Base-by-base conservation (phyloP, 2,113 vertebrate species). In the Takifugu flavidus region DNA sequence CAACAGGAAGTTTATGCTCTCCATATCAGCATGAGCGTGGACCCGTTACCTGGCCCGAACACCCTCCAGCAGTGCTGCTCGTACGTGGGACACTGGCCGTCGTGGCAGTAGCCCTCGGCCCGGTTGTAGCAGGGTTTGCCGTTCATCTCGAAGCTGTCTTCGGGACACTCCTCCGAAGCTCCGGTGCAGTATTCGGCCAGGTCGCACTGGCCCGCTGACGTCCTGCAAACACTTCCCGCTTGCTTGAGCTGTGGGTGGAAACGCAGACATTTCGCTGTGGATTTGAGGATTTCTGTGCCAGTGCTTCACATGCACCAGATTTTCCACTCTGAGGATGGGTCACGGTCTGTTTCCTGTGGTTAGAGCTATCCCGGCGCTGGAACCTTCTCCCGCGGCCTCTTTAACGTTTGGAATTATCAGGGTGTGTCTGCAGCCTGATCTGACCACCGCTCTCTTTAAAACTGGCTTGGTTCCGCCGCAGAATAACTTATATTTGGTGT, bases 131-230 rank as follows among this genome's bases (percentile, higher is more conserved):
- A 98, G 26, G 91, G 77, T 0, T 88, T 78, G 29, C 95, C 96
- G 0, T 97, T 97, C 89, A 96, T 93, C 73, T 85, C 88, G 67
- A 95, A 97, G 42, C 79, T 83, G 0, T 97, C 91, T n/a, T 93
- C 92, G 0, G 96, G 95, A 67, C 96, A 98, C 1, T 70, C 56
- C 0, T 83, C 60, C 0, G 79, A 76, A 1, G 2, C 53, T 13
- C 95, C 95, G 0, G 83, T 92, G 65, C 95, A 96, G 80, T 88
- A 88, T 10, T 98, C 95, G 0, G 89, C 75, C 3, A 98, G 85
- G 81, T 98, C 96, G 0, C 96, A 98, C 10, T 53, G 70, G 0
- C 91, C 71, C 28, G 82, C 90, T 1, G 65, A 50, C 13, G 57
- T 53, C 3, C 95, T 89, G 83, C 95, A 98, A 4, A 79, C 31